Conservation (phyloP, 1,140 invertebrate species). For the Luehdorfia chinensis region DNA sequence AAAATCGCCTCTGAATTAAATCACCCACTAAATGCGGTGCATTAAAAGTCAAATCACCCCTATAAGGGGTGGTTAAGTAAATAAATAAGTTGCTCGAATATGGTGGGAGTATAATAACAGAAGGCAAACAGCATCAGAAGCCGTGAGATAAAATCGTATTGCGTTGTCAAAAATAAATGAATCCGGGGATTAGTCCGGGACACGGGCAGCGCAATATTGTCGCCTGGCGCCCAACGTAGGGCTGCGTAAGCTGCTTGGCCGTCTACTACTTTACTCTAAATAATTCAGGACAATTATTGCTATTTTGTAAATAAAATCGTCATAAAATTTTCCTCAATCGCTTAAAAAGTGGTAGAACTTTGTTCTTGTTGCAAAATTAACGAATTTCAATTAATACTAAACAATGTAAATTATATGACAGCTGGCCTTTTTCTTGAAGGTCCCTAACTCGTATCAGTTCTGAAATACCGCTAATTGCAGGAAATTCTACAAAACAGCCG, state of each 20-base stretch:
- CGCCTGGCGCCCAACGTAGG: conserved; percentile 57
- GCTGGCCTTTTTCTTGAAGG: too few relatives aligned
- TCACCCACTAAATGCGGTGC: conserved; percentile 57
- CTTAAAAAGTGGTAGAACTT: too few relatives aligned
- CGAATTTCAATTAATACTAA: too few relatives aligned
- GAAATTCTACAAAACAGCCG: too few relatives aligned
- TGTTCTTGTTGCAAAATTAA: too few relatives aligned
- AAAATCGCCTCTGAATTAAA: conserved; percentile 41
- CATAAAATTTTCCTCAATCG: too few relatives aligned
- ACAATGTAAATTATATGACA: too few relatives aligned
- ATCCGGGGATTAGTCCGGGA: conserved; percentile 72
- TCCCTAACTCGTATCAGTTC: too few relatives aligned
- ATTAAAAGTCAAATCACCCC: conserved; percentile 71
- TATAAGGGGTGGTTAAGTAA: conserved; percentile 64
- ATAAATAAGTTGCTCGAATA: conserved; percentile 72
- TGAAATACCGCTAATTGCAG: too few relatives aligned
- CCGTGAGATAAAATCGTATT: conserved; percentile 76
- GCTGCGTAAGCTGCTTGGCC: conserved; percentile 51
- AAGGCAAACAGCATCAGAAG: conserved; percentile 75
- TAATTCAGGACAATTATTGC: conserved; percentile 21
- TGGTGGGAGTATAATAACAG: conserved; percentile 70
- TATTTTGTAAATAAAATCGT: too few relatives aligned
- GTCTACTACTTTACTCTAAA: conserved; percentile 22
- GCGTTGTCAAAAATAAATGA: conserved; percentile 77
- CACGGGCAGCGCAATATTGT: conserved; percentile 70